Percentiles rank a stretch among this genome's conserved stretches.
Conservation (phyloP, 1,140 invertebrate species). For the Proctacanthus coquilletti region DNA sequence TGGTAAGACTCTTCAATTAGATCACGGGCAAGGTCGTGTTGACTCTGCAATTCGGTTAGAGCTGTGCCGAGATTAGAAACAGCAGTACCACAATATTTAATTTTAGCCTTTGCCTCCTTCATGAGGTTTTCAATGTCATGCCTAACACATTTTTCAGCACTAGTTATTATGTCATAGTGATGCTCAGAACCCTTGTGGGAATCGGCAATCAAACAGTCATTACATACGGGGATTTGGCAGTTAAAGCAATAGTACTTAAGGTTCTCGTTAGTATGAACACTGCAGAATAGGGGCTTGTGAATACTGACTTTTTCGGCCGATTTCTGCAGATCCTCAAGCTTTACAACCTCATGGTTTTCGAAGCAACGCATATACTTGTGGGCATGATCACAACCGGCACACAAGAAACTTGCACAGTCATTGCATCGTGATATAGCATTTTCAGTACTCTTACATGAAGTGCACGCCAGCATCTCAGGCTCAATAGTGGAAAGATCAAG, state of each 20-base stretch:
- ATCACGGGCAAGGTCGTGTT: conserved; percentile 70
- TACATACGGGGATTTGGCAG: conserved; percentile 68
- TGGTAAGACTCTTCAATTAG: conserved; percentile 73
- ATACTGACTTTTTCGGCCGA: conserved; percentile 54
- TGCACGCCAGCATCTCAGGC: conserved; percentile 59
- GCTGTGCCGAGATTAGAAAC: conserved; percentile 55
- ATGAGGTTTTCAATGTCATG: conserved; percentile 59
- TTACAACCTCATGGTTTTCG: conserved; percentile 77
- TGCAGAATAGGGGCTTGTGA: conserved; percentile 69
- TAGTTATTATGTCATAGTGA: conserved; percentile 56
- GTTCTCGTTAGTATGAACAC: conserved; percentile 56
- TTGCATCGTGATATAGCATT: conserved; percentile 80
- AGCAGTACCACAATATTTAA: conserved; percentile 57
- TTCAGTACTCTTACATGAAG: conserved; percentile 78
- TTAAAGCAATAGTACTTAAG: conserved; percentile 69
- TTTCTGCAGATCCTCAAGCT: conserved; percentile 71
- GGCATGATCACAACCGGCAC: conserved; percentile 82
- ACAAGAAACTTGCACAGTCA: conserved; percentile 86
- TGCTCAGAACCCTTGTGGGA: conserved; percentile 63
- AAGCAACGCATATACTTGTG: conserved; percentile 91
- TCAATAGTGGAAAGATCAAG: conserved; percentile 69
- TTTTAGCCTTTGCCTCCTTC: conserved; percentile 52
- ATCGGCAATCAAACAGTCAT: conserved; percentile 61
- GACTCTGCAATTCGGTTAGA: conserved; percentile 68
- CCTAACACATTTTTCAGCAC: conserved; percentile 56